Base-by-base conservation (phyloP, 2,113 vertebrate species). In the Eolophus roseicapilla region DNA sequence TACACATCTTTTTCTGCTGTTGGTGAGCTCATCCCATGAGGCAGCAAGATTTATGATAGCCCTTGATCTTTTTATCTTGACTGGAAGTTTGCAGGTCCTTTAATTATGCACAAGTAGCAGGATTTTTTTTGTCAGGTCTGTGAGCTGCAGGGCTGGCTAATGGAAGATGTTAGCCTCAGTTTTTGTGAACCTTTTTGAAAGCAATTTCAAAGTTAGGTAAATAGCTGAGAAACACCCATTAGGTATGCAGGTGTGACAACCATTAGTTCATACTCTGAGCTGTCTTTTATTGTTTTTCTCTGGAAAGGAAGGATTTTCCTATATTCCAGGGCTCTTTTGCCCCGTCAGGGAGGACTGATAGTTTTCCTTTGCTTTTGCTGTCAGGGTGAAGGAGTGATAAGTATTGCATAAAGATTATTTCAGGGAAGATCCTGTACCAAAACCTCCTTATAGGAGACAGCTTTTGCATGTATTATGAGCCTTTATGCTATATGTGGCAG, bases 61-160 rank as follows among this genome's bases (percentile, higher is more conserved):
- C 73, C 65, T 93, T 92, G 92, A 86, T 93, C 95, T 95, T 91
- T 97, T 91, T 95, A 92, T 91, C 93, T 94, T 82, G 67, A 76
- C 57, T 88, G 10, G 80, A 87, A 81, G 77, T 89, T 96, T 92
- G 77, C 76, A 92, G 90, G 76, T 82, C 93, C 92, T 96, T 93
- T 97, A 92, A 94, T 94, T 95, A 86, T 19, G 57, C 70, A 60
- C 35, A 91, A 62, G 52, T 75, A 78, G 28, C 50, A 73, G 41
- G 10, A 28, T 59, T 73, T 85, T 87, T 82, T 73, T 2, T 3
- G n/a, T n/a, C 44, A 92, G 60, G 47, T 78, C 86, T 81, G 60
- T 43, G 39, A 90, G 49, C 60, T 88, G 35, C 35, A 57, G 35
- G 39, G 19, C 39, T 90, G 57, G 57, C 44, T 94, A 94, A 86